Base-by-base conservation (phyloP, 2,888 invertebrate species). In the Pseudococcus longispinus region DNA sequence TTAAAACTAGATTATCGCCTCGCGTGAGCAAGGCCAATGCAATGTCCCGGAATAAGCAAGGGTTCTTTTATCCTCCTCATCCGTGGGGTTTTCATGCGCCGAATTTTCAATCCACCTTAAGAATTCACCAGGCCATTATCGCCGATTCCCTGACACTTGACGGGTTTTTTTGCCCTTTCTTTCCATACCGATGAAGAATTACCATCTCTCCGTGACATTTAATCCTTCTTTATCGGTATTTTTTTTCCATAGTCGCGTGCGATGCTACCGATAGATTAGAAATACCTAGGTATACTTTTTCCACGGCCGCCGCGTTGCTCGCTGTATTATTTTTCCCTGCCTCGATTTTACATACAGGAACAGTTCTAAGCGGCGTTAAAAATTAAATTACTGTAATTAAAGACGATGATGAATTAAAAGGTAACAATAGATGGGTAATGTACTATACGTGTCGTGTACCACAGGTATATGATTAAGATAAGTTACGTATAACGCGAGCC, bases 21-120 rank as follows among this genome's bases (percentile, higher is more conserved):
- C 37, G 84, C 84, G 55, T 55, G 60, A 32, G 84, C 84, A 84
- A 84, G 84, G 84, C 84, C 84, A 20, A 84, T 60, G 84, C 84
- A 84, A 84, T 29, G 84, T 84, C 84, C 42, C 77, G 77, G 37
- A 70, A 70, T 70, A 70, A 70, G 15, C 0, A 80, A 20, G 42
- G n/a, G n/a, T n/a, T n/a, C n/a, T n/a, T n/a, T n/a, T 37, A 37
- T 0, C 37, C 37, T 80, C 20, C 42, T n/a, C 37, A 5, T 9
- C 4, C 37, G 2, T 6, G 13, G 11, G 42, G 42, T 80, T 80
- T 80, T 80, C 42, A 2, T 20, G 42, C 2, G 42, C 42, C 77
- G n/a, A 80, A 37, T 20, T 32, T 80, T 77, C 37, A 37, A 18
- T 32, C 18, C 18, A 23, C 9, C 37, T 4, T 0, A 32, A 37